Evolutionary conservation across 2,113 vertebrate genomes (phyloP).

Genomic region (Chaenogobius annularis): DNA sequence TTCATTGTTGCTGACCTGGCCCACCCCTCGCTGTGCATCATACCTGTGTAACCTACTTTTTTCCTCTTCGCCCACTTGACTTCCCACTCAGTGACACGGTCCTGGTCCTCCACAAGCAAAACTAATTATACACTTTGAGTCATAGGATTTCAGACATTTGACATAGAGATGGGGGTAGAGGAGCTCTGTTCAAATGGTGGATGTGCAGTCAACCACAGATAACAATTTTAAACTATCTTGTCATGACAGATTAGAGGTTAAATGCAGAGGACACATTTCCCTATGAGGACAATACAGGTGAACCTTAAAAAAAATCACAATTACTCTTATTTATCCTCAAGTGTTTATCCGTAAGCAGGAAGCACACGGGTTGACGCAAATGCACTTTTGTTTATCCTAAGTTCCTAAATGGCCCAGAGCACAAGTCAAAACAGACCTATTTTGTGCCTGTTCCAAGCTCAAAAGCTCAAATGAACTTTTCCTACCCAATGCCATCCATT

Average conservation of each 20-base stretch:
- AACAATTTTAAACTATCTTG: too few species aligned
- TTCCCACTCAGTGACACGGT: slow-evolving; percentile 28
- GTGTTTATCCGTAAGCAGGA: too few species aligned
- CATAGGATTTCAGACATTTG: background rate
- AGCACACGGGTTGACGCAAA: too few species aligned
- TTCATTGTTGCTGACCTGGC: background rate
- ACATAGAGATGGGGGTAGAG: background rate
- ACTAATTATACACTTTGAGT: slow-evolving; percentile 11
- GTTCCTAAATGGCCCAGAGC: background rate
- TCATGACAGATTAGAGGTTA: too few species aligned
- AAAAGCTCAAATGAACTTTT: background rate
- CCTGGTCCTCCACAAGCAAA: background rate
- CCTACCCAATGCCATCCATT: too few species aligned
- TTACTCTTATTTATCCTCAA: too few species aligned
- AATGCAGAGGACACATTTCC: too few species aligned
- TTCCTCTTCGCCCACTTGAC: slow-evolving; percentile 45
- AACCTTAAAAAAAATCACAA: too few species aligned
- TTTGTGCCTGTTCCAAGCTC: background rate
- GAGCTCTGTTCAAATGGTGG: background rate
- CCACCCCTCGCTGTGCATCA: slow-evolving; percentile 1
- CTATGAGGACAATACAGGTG: too few species aligned
- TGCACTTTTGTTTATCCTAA: too few species aligned
- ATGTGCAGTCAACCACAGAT: too few species aligned
- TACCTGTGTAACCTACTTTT: slow-evolving; percentile 56
- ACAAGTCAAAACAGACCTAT: background rate